A percentile compares a stretch with the other conserved stretches of the same genome.
Evolutionary conservation across 2,888 invertebrate species (phyloP).

Genomic region (Cotesia congregata): DNA sequence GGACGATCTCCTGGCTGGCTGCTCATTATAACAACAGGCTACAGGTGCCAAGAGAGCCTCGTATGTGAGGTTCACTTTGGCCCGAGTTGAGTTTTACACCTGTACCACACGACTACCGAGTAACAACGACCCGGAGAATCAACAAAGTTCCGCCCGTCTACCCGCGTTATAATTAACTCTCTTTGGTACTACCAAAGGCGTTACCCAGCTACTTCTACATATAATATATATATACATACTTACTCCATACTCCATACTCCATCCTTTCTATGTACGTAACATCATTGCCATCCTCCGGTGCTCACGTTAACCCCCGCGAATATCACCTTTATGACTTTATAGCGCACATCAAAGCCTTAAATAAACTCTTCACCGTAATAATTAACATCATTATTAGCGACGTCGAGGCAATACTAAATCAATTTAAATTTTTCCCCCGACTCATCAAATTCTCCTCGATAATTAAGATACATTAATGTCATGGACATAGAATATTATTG

Average conservation of each 20-base stretch:
- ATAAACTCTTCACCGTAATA: neutral
- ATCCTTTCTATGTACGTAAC: neutral
- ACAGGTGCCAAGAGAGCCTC: constrained; percentile 56
- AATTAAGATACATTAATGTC: too few relatives aligned
- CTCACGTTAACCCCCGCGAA: constrained; percentile 2
- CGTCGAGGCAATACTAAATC: too few relatives aligned
- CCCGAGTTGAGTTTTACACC: constrained; percentile 39
- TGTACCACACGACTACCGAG: constrained; percentile 34
- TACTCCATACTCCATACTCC: neutral
- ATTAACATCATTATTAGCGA: neutral
- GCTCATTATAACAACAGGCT: constrained; percentile 54
- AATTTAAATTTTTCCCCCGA: too few relatives aligned
- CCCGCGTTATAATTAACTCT: constrained; percentile 40
- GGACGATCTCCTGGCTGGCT: constrained; percentile 43
- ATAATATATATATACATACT: neutral
- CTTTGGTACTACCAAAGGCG: constrained; percentile 24
- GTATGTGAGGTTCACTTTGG: constrained; percentile 55
- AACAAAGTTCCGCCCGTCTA: constrained; percentile 39
- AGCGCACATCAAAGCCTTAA: constrained; percentile 15
- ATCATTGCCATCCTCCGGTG: constrained; percentile 7
- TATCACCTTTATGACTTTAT: constrained; percentile 15
- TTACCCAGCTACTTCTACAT: neutral
- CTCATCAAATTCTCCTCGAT: too few relatives aligned
- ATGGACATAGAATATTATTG: too few relatives aligned
- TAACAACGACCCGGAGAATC: constrained; percentile 42